Conservation (phyloP, 2,113 vertebrate species). For the Bettongia penicillata region DNA sequence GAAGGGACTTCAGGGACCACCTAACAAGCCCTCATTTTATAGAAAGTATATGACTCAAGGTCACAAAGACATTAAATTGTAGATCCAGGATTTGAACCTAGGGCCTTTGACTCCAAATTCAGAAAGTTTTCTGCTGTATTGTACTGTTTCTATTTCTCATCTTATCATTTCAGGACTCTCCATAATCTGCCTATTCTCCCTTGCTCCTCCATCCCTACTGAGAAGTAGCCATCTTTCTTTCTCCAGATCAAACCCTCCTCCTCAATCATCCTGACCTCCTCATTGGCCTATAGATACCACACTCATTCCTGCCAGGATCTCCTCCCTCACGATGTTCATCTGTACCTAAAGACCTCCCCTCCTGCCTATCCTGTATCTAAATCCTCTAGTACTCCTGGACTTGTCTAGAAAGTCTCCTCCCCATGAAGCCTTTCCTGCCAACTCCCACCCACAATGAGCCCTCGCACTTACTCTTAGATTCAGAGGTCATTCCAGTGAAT, state of each 20-base stretch:
- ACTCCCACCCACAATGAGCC: not conserved
- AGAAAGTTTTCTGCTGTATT: not conserved
- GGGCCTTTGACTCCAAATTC: not conserved
- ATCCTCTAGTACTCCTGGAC: not conserved
- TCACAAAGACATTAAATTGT: not conserved
- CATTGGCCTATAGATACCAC: not conserved
- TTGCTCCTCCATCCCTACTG: not conserved
- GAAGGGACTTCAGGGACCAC: not conserved
- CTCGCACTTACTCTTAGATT: not conserved
- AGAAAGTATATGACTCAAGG: not conserved
- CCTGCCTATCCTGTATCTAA: not conserved
- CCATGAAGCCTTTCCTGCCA: not conserved
- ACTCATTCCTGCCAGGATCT: not conserved
- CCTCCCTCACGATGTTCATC: not conserved
- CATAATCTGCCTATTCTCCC: not conserved
- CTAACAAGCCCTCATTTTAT: not conserved
- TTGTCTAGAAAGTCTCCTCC: not conserved
- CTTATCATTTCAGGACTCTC: not conserved
- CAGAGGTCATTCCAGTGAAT: not conserved
- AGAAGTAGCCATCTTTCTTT: no score
- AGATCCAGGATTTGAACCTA: not conserved
- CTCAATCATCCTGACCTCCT: accelerated
- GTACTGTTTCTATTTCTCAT: not conserved
- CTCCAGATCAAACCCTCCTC: not conserved
- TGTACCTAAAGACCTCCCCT: not conserved